phyloP scores from a whole-genome alignment of 1,140 invertebrate species.

The Papilio glaucus region DNA sequence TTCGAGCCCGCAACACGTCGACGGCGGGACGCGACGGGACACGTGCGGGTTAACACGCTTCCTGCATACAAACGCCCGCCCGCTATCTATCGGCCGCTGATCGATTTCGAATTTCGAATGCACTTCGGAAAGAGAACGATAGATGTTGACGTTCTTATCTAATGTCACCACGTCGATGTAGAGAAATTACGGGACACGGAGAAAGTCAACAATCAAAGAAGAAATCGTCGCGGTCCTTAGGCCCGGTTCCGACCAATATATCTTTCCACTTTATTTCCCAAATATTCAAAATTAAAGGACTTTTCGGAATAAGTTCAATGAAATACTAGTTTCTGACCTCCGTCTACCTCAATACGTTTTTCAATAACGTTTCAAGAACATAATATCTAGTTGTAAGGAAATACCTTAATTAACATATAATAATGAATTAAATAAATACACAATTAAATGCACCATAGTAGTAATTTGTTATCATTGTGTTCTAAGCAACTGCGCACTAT shows the following conservation, averaged over 20 bases:
- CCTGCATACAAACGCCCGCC: slow-evolving; percentile 10
- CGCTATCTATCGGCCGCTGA: slow-evolving; percentile 26
- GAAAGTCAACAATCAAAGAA: background rate
- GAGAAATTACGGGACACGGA: background rate
- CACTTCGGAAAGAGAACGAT: slow-evolving; percentile 33
- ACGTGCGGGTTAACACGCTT: slow-evolving; percentile 12
- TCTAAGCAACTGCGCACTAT: too few relatives aligned
- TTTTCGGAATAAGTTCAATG: too few relatives aligned
- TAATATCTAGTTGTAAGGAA: too few relatives aligned
- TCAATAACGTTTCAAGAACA: too few relatives aligned
- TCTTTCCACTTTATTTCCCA: background rate
- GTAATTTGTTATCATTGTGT: background rate
- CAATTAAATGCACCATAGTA: too few relatives aligned
- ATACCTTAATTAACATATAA: too few relatives aligned
- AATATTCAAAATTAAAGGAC: background rate
- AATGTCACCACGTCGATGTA: background rate
- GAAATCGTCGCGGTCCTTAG: background rate
- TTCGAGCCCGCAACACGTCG: slow-evolving; percentile 2
- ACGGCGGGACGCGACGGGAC: slow-evolving; percentile 24
- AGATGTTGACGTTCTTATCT: slow-evolving; percentile 33
- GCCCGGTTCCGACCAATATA: background rate
- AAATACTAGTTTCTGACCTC: too few relatives aligned
- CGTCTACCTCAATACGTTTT: too few relatives aligned
- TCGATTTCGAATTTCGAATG: slow-evolving; percentile 37
- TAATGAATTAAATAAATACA: too few relatives aligned